phyloP scores from a whole-genome alignment of 2,113 vertebrate genomes.

The Grallaria varia region DNA sequence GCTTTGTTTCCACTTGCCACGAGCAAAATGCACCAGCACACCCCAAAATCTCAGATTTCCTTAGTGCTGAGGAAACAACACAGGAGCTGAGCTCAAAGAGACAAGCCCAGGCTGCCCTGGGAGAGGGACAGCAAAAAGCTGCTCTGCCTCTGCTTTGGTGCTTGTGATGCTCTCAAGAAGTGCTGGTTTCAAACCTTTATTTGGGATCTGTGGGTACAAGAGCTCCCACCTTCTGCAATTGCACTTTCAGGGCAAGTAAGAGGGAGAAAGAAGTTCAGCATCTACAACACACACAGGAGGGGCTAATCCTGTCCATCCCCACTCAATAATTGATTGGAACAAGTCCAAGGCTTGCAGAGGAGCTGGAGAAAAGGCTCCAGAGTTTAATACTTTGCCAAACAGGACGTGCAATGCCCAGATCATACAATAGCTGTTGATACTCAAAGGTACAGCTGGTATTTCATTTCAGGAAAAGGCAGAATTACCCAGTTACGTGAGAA shows the following conservation, averaged over 20 bases:
- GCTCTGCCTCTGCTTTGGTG: too few species aligned
- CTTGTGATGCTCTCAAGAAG: too few species aligned
- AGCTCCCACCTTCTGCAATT: rapidly evolving
- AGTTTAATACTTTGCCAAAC: neutral
- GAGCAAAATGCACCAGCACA: neutral
- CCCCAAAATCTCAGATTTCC: neutral
- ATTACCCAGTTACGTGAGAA: neutral
- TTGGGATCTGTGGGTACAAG: rapidly evolving
- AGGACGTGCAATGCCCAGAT: neutral
- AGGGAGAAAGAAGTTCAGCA: neutral
- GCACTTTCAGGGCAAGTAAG: neutral
- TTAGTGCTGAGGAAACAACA: rapidly evolving
- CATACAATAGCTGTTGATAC: neutral
- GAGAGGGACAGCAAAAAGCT: neutral
- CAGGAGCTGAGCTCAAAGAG: neutral
- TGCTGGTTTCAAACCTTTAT: too few species aligned
- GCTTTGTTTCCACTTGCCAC: neutral
- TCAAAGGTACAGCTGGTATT: neutral
- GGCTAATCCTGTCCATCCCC: neutral
- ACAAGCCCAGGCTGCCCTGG: neutral
- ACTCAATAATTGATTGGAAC: neutral
- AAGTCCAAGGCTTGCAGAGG: too few species aligned
- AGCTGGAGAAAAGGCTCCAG: neutral
- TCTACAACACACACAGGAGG: neutral
- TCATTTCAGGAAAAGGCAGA: neutral